phyloP scores from a whole-genome alignment of 2,888 invertebrate species.

The Erpobdella octoculata region DNA sequence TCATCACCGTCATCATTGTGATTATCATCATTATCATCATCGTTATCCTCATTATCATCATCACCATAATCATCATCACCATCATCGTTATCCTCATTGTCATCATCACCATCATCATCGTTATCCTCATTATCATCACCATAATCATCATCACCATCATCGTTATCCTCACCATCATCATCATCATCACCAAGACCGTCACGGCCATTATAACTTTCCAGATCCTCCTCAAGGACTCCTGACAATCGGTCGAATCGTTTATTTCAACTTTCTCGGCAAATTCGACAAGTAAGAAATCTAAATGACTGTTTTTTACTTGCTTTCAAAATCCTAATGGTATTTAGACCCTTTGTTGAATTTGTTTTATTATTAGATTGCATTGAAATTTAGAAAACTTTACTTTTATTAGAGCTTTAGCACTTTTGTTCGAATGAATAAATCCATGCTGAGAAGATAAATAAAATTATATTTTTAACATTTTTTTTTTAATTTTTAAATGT shows the following conservation, averaged over 20 bases:
- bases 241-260: constrained; percentile 41
- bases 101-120: too few relatives aligned
- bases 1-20: not conserved
- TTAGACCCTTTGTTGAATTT: too few relatives aligned
- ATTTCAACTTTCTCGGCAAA: constrained; percentile 40
- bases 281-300: constrained; percentile 13
- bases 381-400: too few relatives aligned
- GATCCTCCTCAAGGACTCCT: constrained; percentile 40
- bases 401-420: too few relatives aligned
- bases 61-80: constrained; percentile 2
- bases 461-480: not conserved
- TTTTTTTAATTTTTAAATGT: not conserved
- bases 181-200: too few relatives aligned
- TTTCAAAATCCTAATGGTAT: not conserved
- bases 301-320: not conserved
- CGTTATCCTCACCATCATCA: not conserved
- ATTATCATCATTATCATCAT: too few relatives aligned
- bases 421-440: too few relatives aligned
- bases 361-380: too few relatives aligned
- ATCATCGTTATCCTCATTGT: not conserved
- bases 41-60: too few relatives aligned
- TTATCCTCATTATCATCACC: too few relatives aligned
- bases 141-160: too few relatives aligned
- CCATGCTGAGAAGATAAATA: not conserved
- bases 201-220: constrained; percentile 34